Evolutionary conservation across 2,888 invertebrate species (phyloP), one percentile per base, ranked within the genome.

Genomic region (Cephus pulcher): DNA sequence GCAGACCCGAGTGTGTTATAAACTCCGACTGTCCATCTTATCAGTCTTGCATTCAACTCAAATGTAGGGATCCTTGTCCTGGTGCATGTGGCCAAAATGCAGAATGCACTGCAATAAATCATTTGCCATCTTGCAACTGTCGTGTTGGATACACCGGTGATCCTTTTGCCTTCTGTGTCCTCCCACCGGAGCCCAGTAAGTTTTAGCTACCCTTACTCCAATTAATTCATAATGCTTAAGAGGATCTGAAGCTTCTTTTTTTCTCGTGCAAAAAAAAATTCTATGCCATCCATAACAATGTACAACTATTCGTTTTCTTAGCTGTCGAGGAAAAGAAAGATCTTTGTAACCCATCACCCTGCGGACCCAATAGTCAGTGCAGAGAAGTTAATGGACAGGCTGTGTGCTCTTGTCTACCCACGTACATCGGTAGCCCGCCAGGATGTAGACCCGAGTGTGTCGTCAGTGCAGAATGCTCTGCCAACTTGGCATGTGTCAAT

Each of bases 361-460:
- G 96, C 89, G 96, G 96, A 73, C 95, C 96, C 12, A 96, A 96
- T 87, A 96, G 96, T 84, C 93, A 95, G 86, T 97, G 96, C 87
- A 94, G 94, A 86, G 95, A 94, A 89, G 88, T 94, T 35, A 96
- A 96, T 85, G 94, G 93, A 35, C 95, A 95, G 92, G 95, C 95
- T 0, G 94, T 95, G 33, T 96, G 96, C 88, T 95, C 95, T 75
- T 96, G 96, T 87, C 91, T 94, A 81, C 93, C 93, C 74, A 93
- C 94, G 82, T 95, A 94, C 85, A 93, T 93, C 77, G 95, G 95
- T 74, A 92, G 92, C 82, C 95, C 95, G 56, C 95, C 95, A 79
- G 93, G 93, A 79, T 95, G 95, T 89, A 93, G 95, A 87, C 95
- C 96, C 68, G 95, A 95, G 91, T 95, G 96, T 88, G 93, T 94